A percentile compares a stretch with the other conserved stretches of the same genome.
phyloP scores from a whole-genome alignment of 1,140 invertebrate species.

The Tetraneura akinire region DNA sequence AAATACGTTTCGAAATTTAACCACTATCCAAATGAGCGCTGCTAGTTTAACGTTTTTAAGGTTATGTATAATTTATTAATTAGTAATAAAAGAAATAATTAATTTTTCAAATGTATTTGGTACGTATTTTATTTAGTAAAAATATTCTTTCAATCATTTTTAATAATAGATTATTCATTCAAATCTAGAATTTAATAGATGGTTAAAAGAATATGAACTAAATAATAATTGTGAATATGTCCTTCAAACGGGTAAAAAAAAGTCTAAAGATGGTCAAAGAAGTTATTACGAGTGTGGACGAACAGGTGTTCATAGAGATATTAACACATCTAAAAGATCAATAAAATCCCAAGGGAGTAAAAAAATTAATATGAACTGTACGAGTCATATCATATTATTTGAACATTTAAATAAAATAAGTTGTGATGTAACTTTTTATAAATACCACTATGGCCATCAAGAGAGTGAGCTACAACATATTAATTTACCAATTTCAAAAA shows the following conservation, averaged over 20 bases:
- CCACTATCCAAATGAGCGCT: too few relatives aligned
- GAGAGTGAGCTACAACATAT: background rate
- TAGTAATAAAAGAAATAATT: too few relatives aligned
- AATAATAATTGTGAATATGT: background rate
- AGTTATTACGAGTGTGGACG: background rate
- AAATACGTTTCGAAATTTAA: too few relatives aligned
- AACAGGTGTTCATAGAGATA: background rate
- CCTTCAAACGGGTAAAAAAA: background rate
- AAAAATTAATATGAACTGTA: background rate
- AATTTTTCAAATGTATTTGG: too few relatives aligned
- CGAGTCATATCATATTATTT: background rate
- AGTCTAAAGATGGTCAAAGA: background rate
- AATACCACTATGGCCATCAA: constrained; percentile 1
- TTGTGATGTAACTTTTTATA: background rate
- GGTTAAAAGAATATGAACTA: background rate
- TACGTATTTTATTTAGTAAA: too few relatives aligned
- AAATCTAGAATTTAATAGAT: background rate
- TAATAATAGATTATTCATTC: too few relatives aligned
- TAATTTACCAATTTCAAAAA: background rate
- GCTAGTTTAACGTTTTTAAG: too few relatives aligned
- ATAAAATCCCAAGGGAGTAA: constrained; percentile 10
- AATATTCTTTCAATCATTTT: too few relatives aligned
- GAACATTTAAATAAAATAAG: background rate
- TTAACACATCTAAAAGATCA: background rate
- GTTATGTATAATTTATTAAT: too few relatives aligned